These are phyloP conservation scores for Pseudomyrmex gracilis DNA, from an alignment of 1,140 invertebrate genomes.

Conservation along the genomic window DNA sequence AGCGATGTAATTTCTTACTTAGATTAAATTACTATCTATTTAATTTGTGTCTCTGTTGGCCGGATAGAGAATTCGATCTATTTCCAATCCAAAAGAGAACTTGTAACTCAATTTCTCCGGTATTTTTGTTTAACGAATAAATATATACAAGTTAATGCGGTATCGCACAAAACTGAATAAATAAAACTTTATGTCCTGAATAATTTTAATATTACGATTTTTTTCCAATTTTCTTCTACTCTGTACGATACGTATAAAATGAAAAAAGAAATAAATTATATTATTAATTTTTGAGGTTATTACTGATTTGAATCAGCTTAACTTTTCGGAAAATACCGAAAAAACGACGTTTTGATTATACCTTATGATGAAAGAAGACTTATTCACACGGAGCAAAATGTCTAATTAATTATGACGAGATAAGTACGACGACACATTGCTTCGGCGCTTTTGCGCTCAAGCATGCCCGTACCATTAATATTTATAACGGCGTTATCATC, in stretches of 20 bases:
- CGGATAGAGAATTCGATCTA: constrained; percentile 28
- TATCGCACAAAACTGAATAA: constrained; percentile 4
- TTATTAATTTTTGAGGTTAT: background rate
- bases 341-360: background rate
- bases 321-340: background rate
- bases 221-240: background rate
- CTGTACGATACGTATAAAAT: background rate
- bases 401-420: constrained; percentile 42
- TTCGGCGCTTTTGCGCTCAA: background rate
- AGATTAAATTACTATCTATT: background rate
- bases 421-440: background rate
- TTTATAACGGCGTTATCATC: constrained; percentile 52
- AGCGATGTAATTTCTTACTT: constrained; percentile 1
- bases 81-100: constrained; percentile 29
- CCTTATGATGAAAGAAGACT: background rate
- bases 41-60: constrained; percentile 11
- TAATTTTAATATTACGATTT: constrained; percentile 1
- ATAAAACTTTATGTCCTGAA: background rate
- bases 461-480: constrained; percentile 31
- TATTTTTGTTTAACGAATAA: constrained; percentile 44
- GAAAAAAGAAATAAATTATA: background rate
- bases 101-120: constrained; percentile 1
- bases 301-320: too few relatives aligned
- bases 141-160: background rate
- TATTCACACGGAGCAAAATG: constrained; percentile 14